phyloP scores from a whole-genome alignment of 2,797 vertebrate species.

The Crocidura indochinensis region DNA sequence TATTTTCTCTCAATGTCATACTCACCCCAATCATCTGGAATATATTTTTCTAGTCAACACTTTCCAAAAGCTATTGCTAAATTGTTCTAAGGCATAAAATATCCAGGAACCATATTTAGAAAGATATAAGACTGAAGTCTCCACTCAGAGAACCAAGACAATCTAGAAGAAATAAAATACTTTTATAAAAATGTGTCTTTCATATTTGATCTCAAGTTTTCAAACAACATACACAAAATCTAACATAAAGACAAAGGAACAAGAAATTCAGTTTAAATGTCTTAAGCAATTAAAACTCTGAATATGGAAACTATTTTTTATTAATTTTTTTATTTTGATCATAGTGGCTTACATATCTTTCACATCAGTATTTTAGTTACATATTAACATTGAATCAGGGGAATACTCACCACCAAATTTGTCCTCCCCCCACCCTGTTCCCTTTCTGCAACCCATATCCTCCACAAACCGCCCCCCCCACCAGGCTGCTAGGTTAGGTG shows the following conservation, averaged over 20 bases:
- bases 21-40: neutral
- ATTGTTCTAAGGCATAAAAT: too few relatives aligned
- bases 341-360: too few relatives aligned
- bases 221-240: too few relatives aligned
- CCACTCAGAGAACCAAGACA: neutral
- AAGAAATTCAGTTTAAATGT: conserved; percentile 16
- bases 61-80: neutral
- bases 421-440: too few relatives aligned
- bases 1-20: neutral
- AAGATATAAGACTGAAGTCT: neutral
- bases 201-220: neutral
- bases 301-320: neutral
- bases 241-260: neutral
- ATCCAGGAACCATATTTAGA: neutral
- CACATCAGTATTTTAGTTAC: too few relatives aligned
- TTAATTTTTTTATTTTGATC: too few relatives aligned
- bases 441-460: too few relatives aligned
- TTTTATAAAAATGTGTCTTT: neutral
- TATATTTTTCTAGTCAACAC: conserved; percentile 3
- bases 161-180: conserved; percentile 3
- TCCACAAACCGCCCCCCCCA: too few relatives aligned
- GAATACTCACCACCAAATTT: too few relatives aligned
- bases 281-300: neutral
- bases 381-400: too few relatives aligned
- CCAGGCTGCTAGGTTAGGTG: too few relatives aligned